phyloP scores from a whole-genome alignment of 2,113 vertebrate genomes.

The Myotis yumanensis region DNA sequence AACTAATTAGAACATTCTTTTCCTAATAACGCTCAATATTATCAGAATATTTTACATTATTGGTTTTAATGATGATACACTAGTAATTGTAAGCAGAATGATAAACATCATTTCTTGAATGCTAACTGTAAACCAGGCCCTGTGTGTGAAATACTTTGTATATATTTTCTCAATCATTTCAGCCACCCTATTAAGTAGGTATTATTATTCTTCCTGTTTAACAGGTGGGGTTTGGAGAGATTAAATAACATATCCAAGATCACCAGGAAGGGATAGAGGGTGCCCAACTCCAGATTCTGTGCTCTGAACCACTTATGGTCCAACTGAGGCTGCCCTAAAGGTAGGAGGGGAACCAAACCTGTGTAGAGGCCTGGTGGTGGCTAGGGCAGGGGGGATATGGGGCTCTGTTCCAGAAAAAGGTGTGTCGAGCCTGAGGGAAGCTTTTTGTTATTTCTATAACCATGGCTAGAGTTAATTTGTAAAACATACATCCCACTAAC shows the following conservation, averaged over 20 bases:
- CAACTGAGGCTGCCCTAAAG: not conserved
- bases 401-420: constrained; percentile 15
- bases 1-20: constrained; percentile 25
- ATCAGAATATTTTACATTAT: not conserved
- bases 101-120: not conserved
- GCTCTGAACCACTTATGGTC: not conserved
- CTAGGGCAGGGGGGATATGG: not conserved
- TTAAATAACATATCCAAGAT: not conserved
- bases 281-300: not conserved
- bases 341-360: not conserved
- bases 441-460: constrained; percentile 7
- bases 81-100: not conserved
- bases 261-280: not conserved
- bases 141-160: not conserved
- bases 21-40: not conserved
- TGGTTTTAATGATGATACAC: not conserved
- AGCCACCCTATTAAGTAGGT: not conserved
- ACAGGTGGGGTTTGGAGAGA: not conserved
- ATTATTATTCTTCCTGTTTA: not conserved
- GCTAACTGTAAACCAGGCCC: not conserved
- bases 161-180: not conserved
- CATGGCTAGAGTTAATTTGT: not conserved
- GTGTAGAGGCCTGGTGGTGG: not conserved
- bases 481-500: not conserved
- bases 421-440: not conserved